Conservation (phyloP, 1,140 invertebrate species). For the Drosophila micromelanica region DNA sequence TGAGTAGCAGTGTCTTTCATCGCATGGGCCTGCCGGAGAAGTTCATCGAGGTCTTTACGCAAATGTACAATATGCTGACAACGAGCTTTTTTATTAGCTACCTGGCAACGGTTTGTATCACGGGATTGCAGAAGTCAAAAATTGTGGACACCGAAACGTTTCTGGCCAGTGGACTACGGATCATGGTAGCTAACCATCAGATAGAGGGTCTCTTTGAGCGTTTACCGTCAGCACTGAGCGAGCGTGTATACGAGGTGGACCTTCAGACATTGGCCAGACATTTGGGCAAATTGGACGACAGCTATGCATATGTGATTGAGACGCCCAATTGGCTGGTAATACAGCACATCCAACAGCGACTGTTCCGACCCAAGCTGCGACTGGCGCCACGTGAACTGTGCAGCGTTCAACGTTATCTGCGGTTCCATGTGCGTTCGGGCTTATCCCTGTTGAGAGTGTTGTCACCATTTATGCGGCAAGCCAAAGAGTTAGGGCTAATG, state of each 20-base stretch:
- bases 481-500: background rate
- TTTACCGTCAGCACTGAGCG: background rate
- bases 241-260: background rate
- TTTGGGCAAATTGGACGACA: constrained; percentile 9
- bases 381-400: background rate
- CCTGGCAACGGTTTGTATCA: background rate
- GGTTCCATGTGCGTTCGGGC: background rate
- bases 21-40: background rate
- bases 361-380: constrained; percentile 3
- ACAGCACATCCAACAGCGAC: constrained; percentile 1
- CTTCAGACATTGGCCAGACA: background rate
- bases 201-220: background rate
- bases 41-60: background rate
- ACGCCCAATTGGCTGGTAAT: background rate
- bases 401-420: background rate
- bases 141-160: constrained; percentile 7
- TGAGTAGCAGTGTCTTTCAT: background rate
- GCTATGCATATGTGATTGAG: constrained; percentile 16
- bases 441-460: background rate
- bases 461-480: background rate
- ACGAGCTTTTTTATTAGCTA: background rate
- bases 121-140: background rate
- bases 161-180: background rate
- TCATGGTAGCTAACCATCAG: background rate
- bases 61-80: background rate